Evolutionary conservation across 2,797 vertebrate genomes (phyloP), one percentile per base, ranked within the genome.

Genomic region (Petrocephalus sullivani): DNA sequence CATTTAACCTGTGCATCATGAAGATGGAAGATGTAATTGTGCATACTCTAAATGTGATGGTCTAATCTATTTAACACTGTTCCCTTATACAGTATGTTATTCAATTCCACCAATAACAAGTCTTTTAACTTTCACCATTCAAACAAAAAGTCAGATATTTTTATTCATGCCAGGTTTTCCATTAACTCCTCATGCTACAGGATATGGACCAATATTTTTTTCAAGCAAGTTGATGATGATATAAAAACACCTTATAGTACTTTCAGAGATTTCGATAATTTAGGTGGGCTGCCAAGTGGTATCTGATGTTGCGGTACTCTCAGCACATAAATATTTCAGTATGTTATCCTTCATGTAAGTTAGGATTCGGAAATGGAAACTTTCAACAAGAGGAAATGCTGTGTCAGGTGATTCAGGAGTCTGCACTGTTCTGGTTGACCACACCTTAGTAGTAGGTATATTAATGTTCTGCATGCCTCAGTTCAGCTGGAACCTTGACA

Each of bases 1-100:
- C 54, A 83, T 58, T 88, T 71, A 82, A 46, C 41, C 10, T 58
- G 53, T 33, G 21, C 33, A 19, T 82, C 51, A 82, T 88, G 53
- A 51, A 60, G 37, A 88, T 58, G 53, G 23, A 83, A 41, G 37
- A 46, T 14, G 57, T 88, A 88, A 88, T 88, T 58, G 56, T 46
- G 21, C 37, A 4, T 37, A 83, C 28, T 58, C 56, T 53, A 49
- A 57, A 23, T 81, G 21, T 84, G 87, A 83, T 58, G 21, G 37
- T 57, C 33, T 85, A 58, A 88, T 84, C 56, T 33, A 88, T 85
- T 88, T 83, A 58, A 88, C 16, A 53, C 54, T 81, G 9, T 82
- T 88, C 19, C 61, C 71, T 33, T 51, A 82, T 12, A 57, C 28
- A 28, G 28, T 28, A 28, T 10, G 56, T 53, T 33, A 37, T 85